Base-by-base conservation (phyloP, 2,888 invertebrate species). In the Morpho achilles region DNA sequence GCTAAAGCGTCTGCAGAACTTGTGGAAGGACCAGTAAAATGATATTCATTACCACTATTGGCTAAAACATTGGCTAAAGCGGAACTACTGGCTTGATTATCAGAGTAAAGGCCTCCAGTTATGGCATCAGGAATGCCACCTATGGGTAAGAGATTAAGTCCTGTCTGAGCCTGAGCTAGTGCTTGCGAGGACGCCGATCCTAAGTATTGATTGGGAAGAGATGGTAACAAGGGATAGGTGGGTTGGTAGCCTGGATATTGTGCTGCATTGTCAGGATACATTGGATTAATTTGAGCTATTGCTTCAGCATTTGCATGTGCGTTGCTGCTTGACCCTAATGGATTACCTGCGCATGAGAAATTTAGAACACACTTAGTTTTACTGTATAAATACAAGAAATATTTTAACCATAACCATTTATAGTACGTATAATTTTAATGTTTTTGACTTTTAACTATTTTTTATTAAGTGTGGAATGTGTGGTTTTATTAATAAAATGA, bases 311-410 rank as follows among this genome's bases (percentile, higher is more conserved):
- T 43, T 41, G 48, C 32, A 8, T 43, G 8, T 22, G 45, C 42
- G 51, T 54, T 23, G 51, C 57, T 44, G 60, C 54, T 39, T 40
- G 52, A 42, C 8, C 50, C 39, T 50, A 60, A 44, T 9, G 43
- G 43, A 43, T 9, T n/a, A 7, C 53, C 56, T 56, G 40, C 40
- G 47, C 16, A 53, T 7, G 47, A 41, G n/a, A 7, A 48, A 22
- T 48, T 0, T 7, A 48, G 22, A 23, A 5, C 5, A 32, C 3
- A 32, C 32, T 32, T 2, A 32, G 32, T 32, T 32, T 32, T 32
- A 32, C 32, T 32, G 3, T 32, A 32, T 32, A 32, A 32, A 32
- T 32, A 32, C 32, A 32, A 32, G 3, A 32, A 32, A 5, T 32
- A 32, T 32, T 32, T 32, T 32, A 32, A 32, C 5, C 32, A 32